These are phyloP conservation scores for Harpalus rufipes DNA, from an alignment of 2,888 invertebrate genomes.

Conservation along the genomic window DNA sequence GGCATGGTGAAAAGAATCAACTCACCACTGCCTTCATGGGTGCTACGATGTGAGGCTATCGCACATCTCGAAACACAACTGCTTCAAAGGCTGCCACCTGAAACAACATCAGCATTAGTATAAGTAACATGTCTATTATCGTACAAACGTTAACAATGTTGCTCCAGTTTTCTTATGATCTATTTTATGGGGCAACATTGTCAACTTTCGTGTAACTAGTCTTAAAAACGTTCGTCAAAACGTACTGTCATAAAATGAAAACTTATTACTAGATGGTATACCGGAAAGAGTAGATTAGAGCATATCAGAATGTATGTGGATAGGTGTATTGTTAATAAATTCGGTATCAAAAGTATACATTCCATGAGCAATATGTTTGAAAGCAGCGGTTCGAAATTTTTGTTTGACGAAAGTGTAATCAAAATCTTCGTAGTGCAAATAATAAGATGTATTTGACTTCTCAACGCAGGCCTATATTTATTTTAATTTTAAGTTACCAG, in stretches of 20 bases:
- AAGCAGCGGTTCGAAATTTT: slow-evolving; percentile 9
- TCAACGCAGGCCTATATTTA: slow-evolving; percentile 38
- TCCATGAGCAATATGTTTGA: slow-evolving; percentile 45
- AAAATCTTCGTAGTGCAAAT: slow-evolving; percentile 54
- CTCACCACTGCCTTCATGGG: slow-evolving; percentile 35
- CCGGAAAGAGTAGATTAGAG: slow-evolving; percentile 57
- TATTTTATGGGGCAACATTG: slow-evolving; percentile 10
- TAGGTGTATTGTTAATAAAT: slow-evolving; percentile 51
- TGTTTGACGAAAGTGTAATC: slow-evolving; percentile 51
- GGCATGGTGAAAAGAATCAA: slow-evolving; percentile 24
- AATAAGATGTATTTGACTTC: slow-evolving; percentile 38
- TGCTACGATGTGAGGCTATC: slow-evolving; percentile 20
- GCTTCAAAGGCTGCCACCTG: slow-evolving; percentile 43
- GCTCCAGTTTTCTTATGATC: slow-evolving; percentile 32
- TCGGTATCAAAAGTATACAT: slow-evolving; percentile 51
- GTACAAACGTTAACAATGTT: slow-evolving; percentile 37
- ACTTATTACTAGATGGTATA: slow-evolving; percentile 53
- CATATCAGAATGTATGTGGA: slow-evolving; percentile 58
- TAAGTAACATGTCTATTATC: slow-evolving; percentile 54
- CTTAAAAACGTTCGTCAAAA: slow-evolving; percentile 37
- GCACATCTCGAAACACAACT: slow-evolving; percentile 31
- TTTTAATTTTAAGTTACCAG: slow-evolving; percentile 38
- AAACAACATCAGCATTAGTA: slow-evolving; percentile 20
- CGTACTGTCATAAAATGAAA: slow-evolving; percentile 55
- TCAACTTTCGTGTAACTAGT: slow-evolving; percentile 42